Conservation (phyloP, 1,140 invertebrate genomes). For the Epicauta chinensis region DNA sequence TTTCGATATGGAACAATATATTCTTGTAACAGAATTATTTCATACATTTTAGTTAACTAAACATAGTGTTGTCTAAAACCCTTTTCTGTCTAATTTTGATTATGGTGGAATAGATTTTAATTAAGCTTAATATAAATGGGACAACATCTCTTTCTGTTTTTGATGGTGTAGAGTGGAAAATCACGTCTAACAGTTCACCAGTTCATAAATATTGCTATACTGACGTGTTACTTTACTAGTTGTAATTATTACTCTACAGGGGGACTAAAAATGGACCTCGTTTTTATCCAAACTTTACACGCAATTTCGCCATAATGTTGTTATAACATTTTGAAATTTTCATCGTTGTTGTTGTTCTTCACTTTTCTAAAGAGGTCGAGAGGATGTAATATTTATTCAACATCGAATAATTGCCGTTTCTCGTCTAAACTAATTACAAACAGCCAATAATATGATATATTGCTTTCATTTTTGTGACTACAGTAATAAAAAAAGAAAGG, state of each 20-base stretch:
- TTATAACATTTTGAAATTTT: too few species aligned
- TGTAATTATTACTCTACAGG: slow-evolving; percentile 11
- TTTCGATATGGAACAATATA: slow-evolving; percentile 1
- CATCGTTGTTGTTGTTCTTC: too few species aligned
- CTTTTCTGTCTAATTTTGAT: background rate
- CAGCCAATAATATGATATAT: slow-evolving; percentile 1
- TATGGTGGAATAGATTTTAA: slow-evolving; percentile 15
- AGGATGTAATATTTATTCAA: too few species aligned
- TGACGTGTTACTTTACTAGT: slow-evolving; percentile 11
- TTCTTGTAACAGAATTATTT: slow-evolving; percentile 2
- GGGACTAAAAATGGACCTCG: slow-evolving; percentile 2
- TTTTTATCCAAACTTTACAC: background rate
- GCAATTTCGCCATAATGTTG: too few species aligned
- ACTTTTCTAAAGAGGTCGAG: too few species aligned
- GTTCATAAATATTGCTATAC: slow-evolving; percentile 12
- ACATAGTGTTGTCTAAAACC: background rate
- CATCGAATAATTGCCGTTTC: too few species aligned
- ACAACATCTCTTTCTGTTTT: too few species aligned
- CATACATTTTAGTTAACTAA: background rate
- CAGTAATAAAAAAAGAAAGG: slow-evolving; percentile 4
- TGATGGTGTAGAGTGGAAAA: slow-evolving; percentile 13
- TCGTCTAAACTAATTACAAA: slow-evolving; percentile 6
- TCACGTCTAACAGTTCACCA: slow-evolving; percentile 7
- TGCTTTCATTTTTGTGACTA: slow-evolving; percentile 7
- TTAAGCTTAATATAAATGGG: slow-evolving; percentile 11